Evolutionary conservation across 2,113 vertebrate species (phyloP).

Genomic region (Copsychus sechellarum): DNA sequence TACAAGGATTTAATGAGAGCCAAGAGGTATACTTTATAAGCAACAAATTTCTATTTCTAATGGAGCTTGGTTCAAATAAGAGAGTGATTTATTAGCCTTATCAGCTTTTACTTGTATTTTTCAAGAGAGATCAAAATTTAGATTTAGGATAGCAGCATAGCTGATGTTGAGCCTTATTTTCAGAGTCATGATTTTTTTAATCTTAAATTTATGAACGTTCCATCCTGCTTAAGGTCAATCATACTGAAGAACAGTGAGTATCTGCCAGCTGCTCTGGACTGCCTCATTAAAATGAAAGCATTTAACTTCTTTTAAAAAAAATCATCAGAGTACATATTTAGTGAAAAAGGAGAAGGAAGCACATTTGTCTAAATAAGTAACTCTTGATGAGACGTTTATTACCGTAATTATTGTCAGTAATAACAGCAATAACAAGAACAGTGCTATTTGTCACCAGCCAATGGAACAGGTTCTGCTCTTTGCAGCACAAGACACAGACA

Average conservation of each 20-base stretch:
- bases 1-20: constrained; percentile 56
- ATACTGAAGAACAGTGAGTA: background rate
- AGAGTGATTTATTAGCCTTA: constrained; percentile 40
- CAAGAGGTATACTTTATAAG: constrained; percentile 25
- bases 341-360: background rate
- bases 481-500: background rate
- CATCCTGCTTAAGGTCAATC: background rate
- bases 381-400: background rate
- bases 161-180: constrained; percentile 17
- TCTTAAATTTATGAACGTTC: constrained; percentile 10
- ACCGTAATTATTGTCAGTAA: background rate
- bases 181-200: constrained; percentile 15
- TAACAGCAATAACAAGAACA: background rate
- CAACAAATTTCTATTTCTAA: constrained; percentile 42
- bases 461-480: background rate
- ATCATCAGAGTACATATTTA: background rate
- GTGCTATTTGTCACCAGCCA: background rate
- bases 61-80: constrained; percentile 1
- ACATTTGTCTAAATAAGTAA: background rate
- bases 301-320: background rate
- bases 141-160: background rate
- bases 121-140: constrained; percentile 27
- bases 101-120: constrained; percentile 15
- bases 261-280: background rate
- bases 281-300: constrained; percentile 44